Evolutionary conservation across 2,888 invertebrate species (phyloP).

Genomic region (Bruchidius siliquastri): DNA sequence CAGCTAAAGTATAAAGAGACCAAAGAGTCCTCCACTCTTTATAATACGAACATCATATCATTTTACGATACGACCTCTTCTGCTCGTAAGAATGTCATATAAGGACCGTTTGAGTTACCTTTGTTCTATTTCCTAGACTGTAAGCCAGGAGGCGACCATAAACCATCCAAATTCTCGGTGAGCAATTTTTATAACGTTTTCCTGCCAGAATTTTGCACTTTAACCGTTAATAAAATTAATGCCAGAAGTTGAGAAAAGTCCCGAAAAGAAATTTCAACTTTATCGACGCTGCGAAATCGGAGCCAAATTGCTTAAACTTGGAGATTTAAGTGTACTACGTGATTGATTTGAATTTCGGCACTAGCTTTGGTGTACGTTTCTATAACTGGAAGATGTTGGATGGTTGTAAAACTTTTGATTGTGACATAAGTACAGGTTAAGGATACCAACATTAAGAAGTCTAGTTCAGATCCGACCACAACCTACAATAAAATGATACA

Average conservation of each 20-base stretch:
- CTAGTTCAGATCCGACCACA: too few relatives aligned
- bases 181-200: constrained; percentile 1
- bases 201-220: constrained; percentile 2
- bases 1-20: background rate
- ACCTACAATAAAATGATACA: too few relatives aligned
- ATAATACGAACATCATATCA: background rate
- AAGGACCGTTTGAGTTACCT: background rate
- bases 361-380: background rate
- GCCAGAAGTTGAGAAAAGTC: constrained; percentile 2
- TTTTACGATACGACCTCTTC: background rate
- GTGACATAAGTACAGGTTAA: too few relatives aligned
- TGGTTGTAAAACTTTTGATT: too few relatives aligned
- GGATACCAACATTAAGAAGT: too few relatives aligned
- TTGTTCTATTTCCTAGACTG: background rate
- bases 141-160: background rate
- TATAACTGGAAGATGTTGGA: background rate
- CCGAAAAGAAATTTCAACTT: constrained; percentile 8
- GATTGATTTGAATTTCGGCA: constrained; percentile 14
- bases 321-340: constrained; percentile 12
- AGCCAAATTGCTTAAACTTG: constrained; percentile 13
- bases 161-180: background rate
- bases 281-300: constrained; percentile 10
- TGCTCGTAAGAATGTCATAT: background rate
- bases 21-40: background rate
- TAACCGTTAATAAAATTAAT: constrained; percentile 2